Evolutionary conservation across 2,888 invertebrate species (phyloP).

Genomic region (Lasioglossum villosulum): DNA sequence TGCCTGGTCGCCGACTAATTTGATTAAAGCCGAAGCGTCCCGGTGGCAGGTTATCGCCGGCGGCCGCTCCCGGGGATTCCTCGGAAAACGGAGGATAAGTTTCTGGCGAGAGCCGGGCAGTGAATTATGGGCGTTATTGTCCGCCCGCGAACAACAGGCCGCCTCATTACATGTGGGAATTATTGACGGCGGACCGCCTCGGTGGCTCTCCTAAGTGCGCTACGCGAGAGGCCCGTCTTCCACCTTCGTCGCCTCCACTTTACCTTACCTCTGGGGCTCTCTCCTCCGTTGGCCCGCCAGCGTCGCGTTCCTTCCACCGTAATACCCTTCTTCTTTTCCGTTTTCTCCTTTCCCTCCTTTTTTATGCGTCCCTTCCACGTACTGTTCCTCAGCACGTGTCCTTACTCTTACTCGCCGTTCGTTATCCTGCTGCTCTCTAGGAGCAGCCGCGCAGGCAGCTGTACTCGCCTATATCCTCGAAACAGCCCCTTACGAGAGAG

Average conservation of each 20-base stretch:
- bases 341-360: background rate
- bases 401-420: slow-evolving; percentile 31
- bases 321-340: background rate
- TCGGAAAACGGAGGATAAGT: slow-evolving; percentile 68
- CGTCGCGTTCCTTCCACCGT: slow-evolving; percentile 32
- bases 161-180: slow-evolving; percentile 78
- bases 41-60: slow-evolving; percentile 42
- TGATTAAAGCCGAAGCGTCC: slow-evolving; percentile 51
- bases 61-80: slow-evolving; percentile 48
- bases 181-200: slow-evolving; percentile 75
- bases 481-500: slow-evolving; percentile 40
- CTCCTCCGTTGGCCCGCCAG: slow-evolving; percentile 18
- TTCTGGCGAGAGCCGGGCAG: slow-evolving; percentile 68
- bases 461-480: background rate
- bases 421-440: slow-evolving; percentile 55
- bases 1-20: slow-evolving; percentile 54
- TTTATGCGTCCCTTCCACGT: slow-evolving; percentile 4
- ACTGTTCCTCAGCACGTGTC: slow-evolving; percentile 1
- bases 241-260: slow-evolving; percentile 59
- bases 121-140: slow-evolving; percentile 79
- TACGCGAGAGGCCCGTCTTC: slow-evolving; percentile 45
- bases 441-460: background rate
- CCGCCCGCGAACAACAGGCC: slow-evolving; percentile 78
- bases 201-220: slow-evolving; percentile 60
- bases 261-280: slow-evolving; percentile 39